Percentiles rank a stretch among this genome's conserved stretches.
Evolutionary conservation across 1,140 invertebrate species (phyloP).

Genomic region (Acromyrmex echinatior): DNA sequence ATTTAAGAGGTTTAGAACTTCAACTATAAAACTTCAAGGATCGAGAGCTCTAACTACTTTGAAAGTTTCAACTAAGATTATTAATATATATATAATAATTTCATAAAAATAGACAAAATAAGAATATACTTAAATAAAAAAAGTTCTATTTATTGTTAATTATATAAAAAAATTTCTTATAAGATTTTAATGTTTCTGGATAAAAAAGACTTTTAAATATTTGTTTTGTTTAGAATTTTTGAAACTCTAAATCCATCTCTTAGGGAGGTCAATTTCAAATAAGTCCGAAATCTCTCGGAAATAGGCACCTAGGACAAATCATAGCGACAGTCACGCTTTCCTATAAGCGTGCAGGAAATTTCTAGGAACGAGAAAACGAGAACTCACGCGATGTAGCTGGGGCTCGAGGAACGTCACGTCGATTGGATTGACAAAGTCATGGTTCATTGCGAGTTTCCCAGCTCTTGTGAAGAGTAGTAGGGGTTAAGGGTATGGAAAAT

Average conservation of each 20-base stretch:
- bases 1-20: not conserved
- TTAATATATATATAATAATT: conserved; percentile 5
- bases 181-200: not conserved
- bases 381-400: conserved; percentile 58
- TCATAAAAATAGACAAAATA: not conserved
- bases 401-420: conserved; percentile 27
- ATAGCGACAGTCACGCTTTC: not conserved
- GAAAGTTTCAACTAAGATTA: not conserved
- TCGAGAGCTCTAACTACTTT: not conserved
- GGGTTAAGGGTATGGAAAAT: conserved; percentile 63
- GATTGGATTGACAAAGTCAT: conserved; percentile 42
- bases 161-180: not conserved
- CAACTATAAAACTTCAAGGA: not conserved
- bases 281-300: conserved; percentile 22
- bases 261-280: not conserved
- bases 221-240: not conserved
- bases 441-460: conserved; percentile 49
- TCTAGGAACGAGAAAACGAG: conserved; percentile 41
- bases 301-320: conserved; percentile 19
- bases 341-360: conserved; percentile 39
- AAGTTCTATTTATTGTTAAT: not conserved
- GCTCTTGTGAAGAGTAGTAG: not conserved
- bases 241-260: not conserved
- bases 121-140: not conserved
- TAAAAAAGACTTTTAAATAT: not conserved